Evolutionary conservation across 2,888 invertebrate genomes (phyloP), one percentile per base, ranked within the genome.

Genomic region (Leucophenga montana): DNA sequence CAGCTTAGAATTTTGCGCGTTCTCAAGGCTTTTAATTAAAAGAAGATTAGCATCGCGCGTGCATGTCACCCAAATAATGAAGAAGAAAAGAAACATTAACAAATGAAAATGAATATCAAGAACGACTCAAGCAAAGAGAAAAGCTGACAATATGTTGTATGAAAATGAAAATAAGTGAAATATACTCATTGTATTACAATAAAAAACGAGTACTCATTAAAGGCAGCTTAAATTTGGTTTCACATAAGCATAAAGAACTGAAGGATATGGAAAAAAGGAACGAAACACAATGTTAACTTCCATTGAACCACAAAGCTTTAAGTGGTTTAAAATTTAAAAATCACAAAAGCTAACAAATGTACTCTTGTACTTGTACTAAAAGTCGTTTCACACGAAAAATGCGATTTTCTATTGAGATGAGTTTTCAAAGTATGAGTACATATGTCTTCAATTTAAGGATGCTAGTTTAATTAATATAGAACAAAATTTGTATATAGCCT

Each of bases 41-140:
- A 81, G 80, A 72, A 79, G 80, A 82, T 82, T 82, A 82, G 73
- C 80, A 77, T 75, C 75, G 77, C 78, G 78, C 80, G 82, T 80
- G 82, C 74, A 74, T 75, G 22, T n/a, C 31, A 14, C 13, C 33
- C 11, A 22, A 68, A 27, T 8, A 57, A 27, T 20, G 18, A 14
- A 22, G 20, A n/a, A 16, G 22, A 64, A 54, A 13, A 64, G 54
- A 44, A 68, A 31, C 44, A 56, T 61, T 44, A 65, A 69, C 72
- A 74, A 75, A 73, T 71, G 72, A 73, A 79, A 80, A 78, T 74
- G 73, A 77, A 77, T 75, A 74, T 69, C 68, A 53, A 64, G 73
- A 73, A 11, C 33, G 44, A 27, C 14, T 11, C 33, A 33, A 48
- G 48, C 48, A 13, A 4, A 16, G 3, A 4, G n/a, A 48, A 64